Evolutionary conservation across 2,113 vertebrate species (phyloP).

Genomic region (Elephas maximus): DNA sequence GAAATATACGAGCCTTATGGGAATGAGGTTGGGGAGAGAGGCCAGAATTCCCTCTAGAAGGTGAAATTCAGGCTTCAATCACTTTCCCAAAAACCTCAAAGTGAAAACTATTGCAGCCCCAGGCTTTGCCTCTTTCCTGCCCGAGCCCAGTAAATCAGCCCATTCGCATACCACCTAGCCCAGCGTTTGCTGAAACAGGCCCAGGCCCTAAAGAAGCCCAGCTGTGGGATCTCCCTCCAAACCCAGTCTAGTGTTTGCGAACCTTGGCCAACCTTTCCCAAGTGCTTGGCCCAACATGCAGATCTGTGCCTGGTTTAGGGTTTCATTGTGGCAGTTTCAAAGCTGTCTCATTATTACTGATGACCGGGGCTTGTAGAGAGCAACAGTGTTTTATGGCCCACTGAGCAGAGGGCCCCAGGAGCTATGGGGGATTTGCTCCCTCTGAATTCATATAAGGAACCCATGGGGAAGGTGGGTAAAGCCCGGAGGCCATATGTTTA

Average conservation of each 20-base stretch:
- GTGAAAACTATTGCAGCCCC: conserved; percentile 56
- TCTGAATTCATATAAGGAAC: conserved; percentile 53
- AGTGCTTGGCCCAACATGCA: conserved; percentile 61
- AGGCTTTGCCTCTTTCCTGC: conserved; percentile 69
- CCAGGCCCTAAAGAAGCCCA: conserved; percentile 62
- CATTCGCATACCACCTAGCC: conserved; percentile 62
- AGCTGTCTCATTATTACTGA: conserved; percentile 80
- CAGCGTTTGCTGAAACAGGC: conserved; percentile 62
- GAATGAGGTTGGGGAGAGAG: conserved; percentile 37
- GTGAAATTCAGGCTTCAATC: conserved; percentile 61
- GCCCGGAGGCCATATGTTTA: conserved; percentile 22
- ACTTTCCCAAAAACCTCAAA: conserved; percentile 74
- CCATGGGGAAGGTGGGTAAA: neutral
- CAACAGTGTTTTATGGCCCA: conserved; percentile 76
- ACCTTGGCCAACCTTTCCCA: conserved; percentile 84
- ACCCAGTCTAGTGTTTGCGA: conserved; percentile 46
- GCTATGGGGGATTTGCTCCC: conserved; percentile 57
- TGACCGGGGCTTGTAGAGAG: conserved; percentile 70
- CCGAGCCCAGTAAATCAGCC: conserved; percentile 63
- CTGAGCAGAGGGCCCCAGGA: conserved; percentile 61
- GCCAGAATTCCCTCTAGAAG: conserved; percentile 48
- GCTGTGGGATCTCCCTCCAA: conserved; percentile 51
- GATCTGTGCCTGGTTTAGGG: conserved; percentile 78
- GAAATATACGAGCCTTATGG: conserved; percentile 61
- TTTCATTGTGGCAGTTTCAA: conserved; percentile 84